Evolutionary conservation across 1,140 invertebrate genomes (phyloP).

Genomic region (Drosophila sucinea): DNA sequence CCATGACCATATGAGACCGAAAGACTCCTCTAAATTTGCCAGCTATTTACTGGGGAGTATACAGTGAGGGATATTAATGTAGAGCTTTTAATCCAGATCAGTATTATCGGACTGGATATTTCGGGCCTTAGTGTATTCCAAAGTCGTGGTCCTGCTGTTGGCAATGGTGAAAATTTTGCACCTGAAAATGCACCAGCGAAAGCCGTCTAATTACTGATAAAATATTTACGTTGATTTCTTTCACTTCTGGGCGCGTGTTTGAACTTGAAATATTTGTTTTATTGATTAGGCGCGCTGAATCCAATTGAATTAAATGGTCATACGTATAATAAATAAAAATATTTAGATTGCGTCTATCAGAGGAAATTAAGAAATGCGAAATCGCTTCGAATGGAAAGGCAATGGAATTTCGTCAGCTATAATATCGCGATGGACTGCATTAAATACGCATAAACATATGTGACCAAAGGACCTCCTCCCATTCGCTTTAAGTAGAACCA

Average conservation of each 20-base stretch:
- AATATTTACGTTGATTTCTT: constrained; percentile 8
- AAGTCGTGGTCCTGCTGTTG: background rate
- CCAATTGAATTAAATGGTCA: constrained; percentile 23
- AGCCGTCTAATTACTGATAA: background rate
- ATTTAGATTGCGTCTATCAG: background rate
- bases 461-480: too few relatives aligned
- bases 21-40: too few relatives aligned
- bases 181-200: background rate
- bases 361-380: background rate
- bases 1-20: background rate
- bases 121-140: background rate
- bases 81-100: too few relatives aligned
- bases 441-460: too few relatives aligned
- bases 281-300: constrained; percentile 46
- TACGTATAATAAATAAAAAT: background rate
- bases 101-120: too few relatives aligned
- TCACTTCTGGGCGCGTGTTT: constrained; percentile 36
- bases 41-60: too few relatives aligned
- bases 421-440: too few relatives aligned
- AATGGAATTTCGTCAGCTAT: too few relatives aligned
- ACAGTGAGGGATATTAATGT: too few relatives aligned
- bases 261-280: constrained; percentile 64
- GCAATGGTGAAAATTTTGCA: background rate
- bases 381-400: too few relatives aligned
- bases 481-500: too few relatives aligned